Conservation (phyloP, 2,113 vertebrate species). For the Lepidothrix coronata region DNA sequence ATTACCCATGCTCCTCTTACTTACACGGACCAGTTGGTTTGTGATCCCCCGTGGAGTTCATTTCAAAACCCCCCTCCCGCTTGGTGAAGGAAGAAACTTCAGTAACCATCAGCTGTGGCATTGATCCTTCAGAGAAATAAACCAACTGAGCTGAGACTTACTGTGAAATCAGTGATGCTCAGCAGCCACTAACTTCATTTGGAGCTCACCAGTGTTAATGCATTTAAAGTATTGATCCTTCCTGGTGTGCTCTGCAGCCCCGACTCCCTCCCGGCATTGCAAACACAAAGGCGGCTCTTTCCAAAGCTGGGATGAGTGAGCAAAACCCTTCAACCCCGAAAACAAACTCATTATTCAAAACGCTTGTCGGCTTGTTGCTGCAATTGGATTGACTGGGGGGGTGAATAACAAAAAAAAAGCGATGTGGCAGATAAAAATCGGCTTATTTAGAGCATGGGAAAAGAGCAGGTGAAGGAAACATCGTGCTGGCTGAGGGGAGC, state of each 20-base stretch:
- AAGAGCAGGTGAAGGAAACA: constrained; percentile 3
- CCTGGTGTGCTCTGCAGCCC: constrained; percentile 23
- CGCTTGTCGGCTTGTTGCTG: not conserved
- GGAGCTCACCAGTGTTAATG: constrained; percentile 63
- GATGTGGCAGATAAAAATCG: not conserved
- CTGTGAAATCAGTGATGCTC: constrained; percentile 62
- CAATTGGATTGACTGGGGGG: not conserved
- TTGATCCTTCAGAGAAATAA: constrained; percentile 68
- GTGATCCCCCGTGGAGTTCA: constrained; percentile 37
- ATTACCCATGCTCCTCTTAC: constrained; percentile 51
- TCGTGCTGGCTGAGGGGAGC: not conserved
- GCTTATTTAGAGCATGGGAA: constrained; percentile 13
- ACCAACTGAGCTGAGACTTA: constrained; percentile 57
- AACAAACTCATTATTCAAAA: constrained; percentile 66
- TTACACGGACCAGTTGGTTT: constrained; percentile 45
- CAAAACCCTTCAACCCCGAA: constrained; percentile 37
- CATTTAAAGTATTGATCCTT: constrained; percentile 65
- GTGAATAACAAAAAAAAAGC: too few species aligned
- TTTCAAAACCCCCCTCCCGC: constrained; percentile 20
- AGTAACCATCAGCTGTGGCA: constrained; percentile 66
- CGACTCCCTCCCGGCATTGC: constrained; percentile 22
- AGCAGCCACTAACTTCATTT: constrained; percentile 63
- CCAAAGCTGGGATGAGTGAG: constrained; percentile 51
- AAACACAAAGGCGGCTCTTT: constrained; percentile 18
- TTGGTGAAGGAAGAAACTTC: constrained; percentile 48